Percentiles rank a stretch among this genome's conserved stretches.
These are phyloP conservation scores for Dexiosoma caninum DNA, from an alignment of 2,888 invertebrate genomes.

Conservation along the genomic window DNA sequence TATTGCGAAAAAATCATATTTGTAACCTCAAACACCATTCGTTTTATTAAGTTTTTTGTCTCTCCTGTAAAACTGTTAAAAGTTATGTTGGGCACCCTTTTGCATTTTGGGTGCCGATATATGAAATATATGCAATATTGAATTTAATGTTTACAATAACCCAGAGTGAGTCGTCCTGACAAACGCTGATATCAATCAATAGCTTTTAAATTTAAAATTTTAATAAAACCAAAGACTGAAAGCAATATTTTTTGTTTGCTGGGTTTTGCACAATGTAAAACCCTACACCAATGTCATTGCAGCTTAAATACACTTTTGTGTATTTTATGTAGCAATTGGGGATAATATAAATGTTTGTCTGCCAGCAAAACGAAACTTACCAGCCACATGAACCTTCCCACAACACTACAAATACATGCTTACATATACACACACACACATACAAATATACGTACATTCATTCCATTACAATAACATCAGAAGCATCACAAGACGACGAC, in stretches of 20 bases:
- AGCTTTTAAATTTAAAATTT: no score
- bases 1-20: no score
- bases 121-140: no score
- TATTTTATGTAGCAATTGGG: conserved; percentile 23
- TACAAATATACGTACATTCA: conserved; percentile 3
- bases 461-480: conserved; percentile 22
- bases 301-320: conserved; percentile 18
- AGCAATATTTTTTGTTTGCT: neutral
- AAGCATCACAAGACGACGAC: conserved; percentile 30
- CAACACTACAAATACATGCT: neutral
- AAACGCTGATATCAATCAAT: no score
- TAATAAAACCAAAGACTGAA: neutral
- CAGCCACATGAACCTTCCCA: neutral
- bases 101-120: no score
- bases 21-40: no score
- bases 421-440: neutral
- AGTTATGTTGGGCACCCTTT: no score
- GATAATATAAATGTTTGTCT: conserved; percentile 18
- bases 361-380: neutral
- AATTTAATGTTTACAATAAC: no score
- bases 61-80: no score
- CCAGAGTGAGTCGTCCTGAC: no score
- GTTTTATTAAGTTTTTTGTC: no score
- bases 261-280: neutral
- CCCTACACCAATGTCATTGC: neutral